Conservation (phyloP, 2,113 vertebrate genomes). For the Ctenodactylus gundi region DNA sequence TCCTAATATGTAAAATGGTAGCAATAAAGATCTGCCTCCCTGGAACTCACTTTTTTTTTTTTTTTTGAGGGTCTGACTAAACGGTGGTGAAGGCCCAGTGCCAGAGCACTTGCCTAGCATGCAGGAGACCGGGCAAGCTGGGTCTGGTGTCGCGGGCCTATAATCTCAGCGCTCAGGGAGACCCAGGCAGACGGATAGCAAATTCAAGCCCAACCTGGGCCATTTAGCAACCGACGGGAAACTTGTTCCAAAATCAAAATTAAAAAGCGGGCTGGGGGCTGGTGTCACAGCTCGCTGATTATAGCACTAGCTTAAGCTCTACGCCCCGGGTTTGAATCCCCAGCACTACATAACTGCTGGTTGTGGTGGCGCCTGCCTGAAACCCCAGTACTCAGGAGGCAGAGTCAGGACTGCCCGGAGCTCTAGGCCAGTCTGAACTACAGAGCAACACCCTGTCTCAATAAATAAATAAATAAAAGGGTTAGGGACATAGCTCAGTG, state of each 20-base stretch:
- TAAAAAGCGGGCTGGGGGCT: too few relatives aligned
- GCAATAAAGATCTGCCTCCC: background rate
- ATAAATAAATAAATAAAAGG: background rate
- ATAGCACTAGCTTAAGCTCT: too few relatives aligned
- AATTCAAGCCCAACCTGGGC: background rate
- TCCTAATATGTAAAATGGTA: background rate
- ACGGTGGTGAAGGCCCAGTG: too few relatives aligned
- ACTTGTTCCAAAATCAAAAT: background rate
- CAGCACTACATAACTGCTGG: background rate
- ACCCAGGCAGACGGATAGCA: background rate
- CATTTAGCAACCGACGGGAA: background rate
- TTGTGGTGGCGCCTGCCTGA: background rate
- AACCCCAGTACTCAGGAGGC: background rate
- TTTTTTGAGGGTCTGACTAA: too few relatives aligned
- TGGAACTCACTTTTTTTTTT: too few relatives aligned
- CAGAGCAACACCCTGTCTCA: background rate
- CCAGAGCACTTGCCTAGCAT: too few relatives aligned
- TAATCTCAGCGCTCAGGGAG: background rate
- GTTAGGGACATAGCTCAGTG: background rate
- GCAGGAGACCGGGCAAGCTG: background rate
- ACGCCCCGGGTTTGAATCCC: background rate
- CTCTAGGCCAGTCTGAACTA: background rate
- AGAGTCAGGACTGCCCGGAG: background rate
- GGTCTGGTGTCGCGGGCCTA: background rate
- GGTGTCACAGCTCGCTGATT: background rate